Base-by-base conservation (phyloP, 2,113 vertebrate genomes). In the Silurus asotus region DNA sequence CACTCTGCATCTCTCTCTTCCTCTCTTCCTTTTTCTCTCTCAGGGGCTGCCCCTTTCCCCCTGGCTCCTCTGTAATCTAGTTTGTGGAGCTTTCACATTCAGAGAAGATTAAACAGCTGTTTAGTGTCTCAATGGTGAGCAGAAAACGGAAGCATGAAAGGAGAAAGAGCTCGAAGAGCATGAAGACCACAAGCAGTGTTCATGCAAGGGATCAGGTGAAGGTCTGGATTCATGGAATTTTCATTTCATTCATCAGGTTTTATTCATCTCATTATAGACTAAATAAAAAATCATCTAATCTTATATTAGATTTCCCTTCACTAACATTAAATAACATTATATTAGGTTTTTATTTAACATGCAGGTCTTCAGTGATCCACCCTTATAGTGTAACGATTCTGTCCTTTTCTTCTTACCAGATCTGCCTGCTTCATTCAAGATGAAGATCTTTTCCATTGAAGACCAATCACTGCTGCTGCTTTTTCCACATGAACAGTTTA, bases 11-110 rank as follows among this genome's bases (percentile, higher is more conserved):
- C 83, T 89, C 87, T 90, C 37, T 37, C 37, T 37, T 2, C 37
- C 37, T 37, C 37, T 37, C 37, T 37, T 37, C 37, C 37, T 37
- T 37, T 37, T 37, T 83, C 83, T 89, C 87, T 90, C 86, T 78
- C 56, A 4, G 88, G 84, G 84, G 49, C 82, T 48, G 8, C 83
- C 86, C 74, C 90, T 90, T 91, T 86, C 89, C 88, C 79, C 70
- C 37, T 6, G 77, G 85, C 88, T 84, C 85, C 75, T 75, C 23
- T 84, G 75, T 93, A 93, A 94, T 92, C 89, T 89, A 74, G 76
- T 93, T 94, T 92, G 74, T 88, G 65, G 78, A 64, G 77, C 87
- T 87, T 83, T 90, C 85, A 79, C 75, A 78, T 91, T 86, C 81
- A 17, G 59, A 51, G 86, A 49, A 81, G 53, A 88, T 86, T 56